These are phyloP conservation scores for Pantherophis vulpinus DNA, from an alignment of 2,797 vertebrate genomes.

Conservation along the genomic window DNA sequence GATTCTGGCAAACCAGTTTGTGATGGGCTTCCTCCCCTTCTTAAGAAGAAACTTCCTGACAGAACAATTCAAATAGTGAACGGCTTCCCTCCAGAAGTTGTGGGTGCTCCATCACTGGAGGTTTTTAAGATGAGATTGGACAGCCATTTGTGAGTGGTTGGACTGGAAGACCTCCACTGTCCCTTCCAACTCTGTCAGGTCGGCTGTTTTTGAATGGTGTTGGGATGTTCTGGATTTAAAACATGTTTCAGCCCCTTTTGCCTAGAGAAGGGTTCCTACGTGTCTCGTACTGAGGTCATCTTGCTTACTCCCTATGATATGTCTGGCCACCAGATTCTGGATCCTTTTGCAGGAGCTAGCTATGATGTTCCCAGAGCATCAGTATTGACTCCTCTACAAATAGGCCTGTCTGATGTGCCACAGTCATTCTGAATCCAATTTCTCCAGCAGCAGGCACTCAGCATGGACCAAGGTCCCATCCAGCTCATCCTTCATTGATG, in stretches of 20 bases:
- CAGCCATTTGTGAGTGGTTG: neutral
- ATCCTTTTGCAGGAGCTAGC: neutral
- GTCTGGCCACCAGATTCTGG: neutral
- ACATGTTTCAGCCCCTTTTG: neutral
- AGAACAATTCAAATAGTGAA: neutral
- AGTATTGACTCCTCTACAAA: neutral
- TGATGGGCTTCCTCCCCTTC: neutral
- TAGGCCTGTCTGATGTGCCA: neutral
- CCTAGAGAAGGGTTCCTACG: neutral
- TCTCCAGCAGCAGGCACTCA: neutral
- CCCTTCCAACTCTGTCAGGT: neutral
- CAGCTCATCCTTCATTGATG: neutral
- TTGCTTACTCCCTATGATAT: neutral
- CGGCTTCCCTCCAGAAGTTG: neutral
- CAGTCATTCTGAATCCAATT: neutral
- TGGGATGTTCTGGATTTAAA: neutral
- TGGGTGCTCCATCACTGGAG: neutral
- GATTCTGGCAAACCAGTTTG: neutral
- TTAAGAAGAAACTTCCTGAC: neutral
- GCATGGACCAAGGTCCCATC: neutral
- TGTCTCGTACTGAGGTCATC: neutral
- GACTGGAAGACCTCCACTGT: neutral
- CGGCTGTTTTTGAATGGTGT: neutral
- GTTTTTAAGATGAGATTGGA: neutral
- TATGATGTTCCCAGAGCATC: neutral